These are phyloP conservation scores for Muscicapa comitata DNA, from an alignment of 2,797 vertebrate species.

Conservation along the genomic window DNA sequence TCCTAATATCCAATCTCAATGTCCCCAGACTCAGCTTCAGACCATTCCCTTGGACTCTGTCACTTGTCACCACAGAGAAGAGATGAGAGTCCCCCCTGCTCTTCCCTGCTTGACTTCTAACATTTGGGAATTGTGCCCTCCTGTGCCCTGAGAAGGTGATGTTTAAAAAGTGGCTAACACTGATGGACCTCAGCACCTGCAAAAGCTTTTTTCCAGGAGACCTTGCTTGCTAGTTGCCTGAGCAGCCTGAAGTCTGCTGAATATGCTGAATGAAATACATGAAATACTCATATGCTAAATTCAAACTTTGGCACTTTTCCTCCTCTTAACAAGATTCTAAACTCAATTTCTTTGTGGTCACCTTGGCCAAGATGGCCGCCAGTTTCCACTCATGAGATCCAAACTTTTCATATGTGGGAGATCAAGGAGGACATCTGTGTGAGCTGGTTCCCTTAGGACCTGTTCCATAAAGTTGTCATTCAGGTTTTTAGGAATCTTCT, in stretches of 20 bases:
- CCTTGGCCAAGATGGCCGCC: accelerated
- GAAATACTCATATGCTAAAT: background rate
- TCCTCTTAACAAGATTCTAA: background rate
- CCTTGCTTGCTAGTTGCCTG: background rate
- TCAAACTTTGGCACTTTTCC: background rate
- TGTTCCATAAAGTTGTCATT: background rate
- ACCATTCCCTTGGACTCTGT: background rate
- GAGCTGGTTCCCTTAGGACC: background rate
- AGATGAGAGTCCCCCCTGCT: background rate
- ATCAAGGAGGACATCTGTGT: background rate
- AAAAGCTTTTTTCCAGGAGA: background rate
- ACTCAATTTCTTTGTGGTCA: background rate
- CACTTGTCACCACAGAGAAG: background rate
- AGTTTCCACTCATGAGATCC: background rate
- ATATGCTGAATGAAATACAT: no score
- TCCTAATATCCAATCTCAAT: background rate
- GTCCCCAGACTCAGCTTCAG: background rate
- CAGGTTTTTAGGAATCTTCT: background rate
- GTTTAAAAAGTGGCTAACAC: background rate
- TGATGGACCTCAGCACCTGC: background rate
- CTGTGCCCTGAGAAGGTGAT: background rate
- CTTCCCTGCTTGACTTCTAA: background rate
- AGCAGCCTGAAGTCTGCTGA: background rate
- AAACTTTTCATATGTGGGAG: background rate
- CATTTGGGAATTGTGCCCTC: background rate